Evolutionary conservation across 1,140 invertebrate species (phyloP), one percentile per base, ranked within the genome.

Genomic region (Chironomus striatipennis): DNA sequence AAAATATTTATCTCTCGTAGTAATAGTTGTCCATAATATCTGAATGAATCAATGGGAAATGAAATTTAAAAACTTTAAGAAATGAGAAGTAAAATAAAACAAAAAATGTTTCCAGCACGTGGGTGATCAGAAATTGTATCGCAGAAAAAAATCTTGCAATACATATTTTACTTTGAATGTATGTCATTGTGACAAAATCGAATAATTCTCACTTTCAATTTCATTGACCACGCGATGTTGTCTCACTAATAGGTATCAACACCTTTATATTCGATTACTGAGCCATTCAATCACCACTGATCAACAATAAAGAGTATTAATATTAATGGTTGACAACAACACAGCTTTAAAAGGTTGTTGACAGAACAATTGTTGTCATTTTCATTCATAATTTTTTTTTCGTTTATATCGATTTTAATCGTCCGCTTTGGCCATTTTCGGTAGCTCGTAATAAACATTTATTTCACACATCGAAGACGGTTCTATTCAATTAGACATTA

Each of bases 141-240:
- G 24, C 24, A 34, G n/a, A n/a, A n/a, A n/a, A n/a, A n/a, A 34
- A 34, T 34, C 24, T 34, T 34, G 24, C 24, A 34, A n/a, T n/a
- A n/a, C n/a, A n/a, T n/a, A n/a, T n/a, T n/a, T n/a, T n/a, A n/a
- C n/a, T n/a, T n/a, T n/a, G n/a, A 21, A 70, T 70, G 18, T 70
- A 17, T 70, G 65, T 70, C 65, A 70, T 70, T 70, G 20, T 21
- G 24, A 34, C 24, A 34, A 34, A 34, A 34, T 57, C 43, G 43
- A 67, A 7, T 67, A 57, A 57, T 57, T n/a, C 65, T 70, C 65
- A 70, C 65, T 70, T 70, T 70, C 65, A 17, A 21, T 70, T 70
- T 70, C 65, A 70, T 0, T 70, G 65, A 70, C 65, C 65, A 70
- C 65, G 65, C 65, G 18, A 57, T 47, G 7, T 47, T 47, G 43